phyloP scores from a whole-genome alignment of 1,140 invertebrate genomes.

The Zaprionus lachaisei region DNA sequence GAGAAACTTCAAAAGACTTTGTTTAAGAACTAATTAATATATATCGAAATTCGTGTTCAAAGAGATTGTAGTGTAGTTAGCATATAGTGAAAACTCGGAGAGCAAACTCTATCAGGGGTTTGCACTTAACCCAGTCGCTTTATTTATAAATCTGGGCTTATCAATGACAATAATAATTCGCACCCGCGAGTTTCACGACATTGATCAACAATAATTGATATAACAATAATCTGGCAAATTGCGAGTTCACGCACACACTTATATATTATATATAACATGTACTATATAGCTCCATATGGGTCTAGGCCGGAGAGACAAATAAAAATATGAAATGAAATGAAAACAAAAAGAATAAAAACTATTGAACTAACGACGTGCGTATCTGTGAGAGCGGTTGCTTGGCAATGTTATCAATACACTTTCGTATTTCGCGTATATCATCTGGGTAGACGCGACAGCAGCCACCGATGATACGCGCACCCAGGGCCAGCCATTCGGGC shows the following conservation, averaged over 20 bases:
- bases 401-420: constrained; percentile 78
- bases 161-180: neutral
- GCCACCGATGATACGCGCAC: constrained; percentile 90
- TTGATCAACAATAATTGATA: constrained; percentile 11
- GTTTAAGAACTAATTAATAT: neutral
- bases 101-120: neutral
- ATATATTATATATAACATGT: neutral
- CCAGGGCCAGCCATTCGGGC: constrained; percentile 88
- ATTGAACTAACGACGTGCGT: constrained; percentile 13
- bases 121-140: neutral
- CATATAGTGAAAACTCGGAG: neutral
- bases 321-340: neutral
- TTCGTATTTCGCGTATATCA: constrained; percentile 87
- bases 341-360: constrained; percentile 1
- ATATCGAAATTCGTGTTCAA: neutral
- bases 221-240: constrained; percentile 10
- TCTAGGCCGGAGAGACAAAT: constrained; percentile 21
- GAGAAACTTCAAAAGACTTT: neutral
- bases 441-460: constrained; percentile 90
- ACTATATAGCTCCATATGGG: neutral
- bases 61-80: neutral
- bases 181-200: constrained; percentile 1
- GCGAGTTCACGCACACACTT: constrained; percentile 1
- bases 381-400: constrained; percentile 36
- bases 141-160: neutral